Conservation (phyloP, 1,140 invertebrate genomes). For the Zaprionus camerounensis region DNA sequence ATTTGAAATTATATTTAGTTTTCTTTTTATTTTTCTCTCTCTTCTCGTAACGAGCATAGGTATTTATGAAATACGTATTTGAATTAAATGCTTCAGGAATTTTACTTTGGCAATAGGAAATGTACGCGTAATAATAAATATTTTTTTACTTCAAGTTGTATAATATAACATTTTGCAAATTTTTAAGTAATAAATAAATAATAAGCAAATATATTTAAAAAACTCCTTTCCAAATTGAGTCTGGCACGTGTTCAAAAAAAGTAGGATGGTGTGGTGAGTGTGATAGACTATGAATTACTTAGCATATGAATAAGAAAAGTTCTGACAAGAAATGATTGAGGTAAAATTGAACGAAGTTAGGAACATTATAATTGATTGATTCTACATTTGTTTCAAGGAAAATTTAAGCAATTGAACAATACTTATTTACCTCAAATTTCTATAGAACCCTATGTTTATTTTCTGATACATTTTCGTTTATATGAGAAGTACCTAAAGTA, state of each 20-base stretch:
- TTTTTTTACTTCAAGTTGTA: not conserved
- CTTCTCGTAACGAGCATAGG: slow-evolving; percentile 23
- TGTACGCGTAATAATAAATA: not conserved
- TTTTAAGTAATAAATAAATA: not conserved
- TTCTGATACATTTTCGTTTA: not conserved
- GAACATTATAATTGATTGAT: too few species aligned
- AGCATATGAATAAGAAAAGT: not conserved
- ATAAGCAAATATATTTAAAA: not conserved
- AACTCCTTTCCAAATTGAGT: not conserved
- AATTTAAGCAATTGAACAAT: too few species aligned
- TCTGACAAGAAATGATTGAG: too few species aligned
- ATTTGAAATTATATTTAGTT: not conserved
- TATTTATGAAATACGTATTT: slow-evolving; percentile 21
- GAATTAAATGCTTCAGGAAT: slow-evolving; percentile 17
- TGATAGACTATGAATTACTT: not conserved
- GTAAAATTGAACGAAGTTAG: too few species aligned
- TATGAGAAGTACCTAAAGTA: not conserved
- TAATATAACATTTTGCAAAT: not conserved
- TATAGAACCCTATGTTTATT: not conserved
- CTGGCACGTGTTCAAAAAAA: not conserved
- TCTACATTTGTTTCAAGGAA: too few species aligned
- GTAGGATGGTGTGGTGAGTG: not conserved
- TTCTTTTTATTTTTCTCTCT: not conserved
- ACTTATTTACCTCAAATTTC: too few species aligned
- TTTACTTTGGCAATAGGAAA: slow-evolving; percentile 19